A percentile compares a stretch with the other conserved stretches of the same genome.
These are phyloP conservation scores for Plebejus argus DNA, from an alignment of 2,888 invertebrate species.

Conservation along the genomic window DNA sequence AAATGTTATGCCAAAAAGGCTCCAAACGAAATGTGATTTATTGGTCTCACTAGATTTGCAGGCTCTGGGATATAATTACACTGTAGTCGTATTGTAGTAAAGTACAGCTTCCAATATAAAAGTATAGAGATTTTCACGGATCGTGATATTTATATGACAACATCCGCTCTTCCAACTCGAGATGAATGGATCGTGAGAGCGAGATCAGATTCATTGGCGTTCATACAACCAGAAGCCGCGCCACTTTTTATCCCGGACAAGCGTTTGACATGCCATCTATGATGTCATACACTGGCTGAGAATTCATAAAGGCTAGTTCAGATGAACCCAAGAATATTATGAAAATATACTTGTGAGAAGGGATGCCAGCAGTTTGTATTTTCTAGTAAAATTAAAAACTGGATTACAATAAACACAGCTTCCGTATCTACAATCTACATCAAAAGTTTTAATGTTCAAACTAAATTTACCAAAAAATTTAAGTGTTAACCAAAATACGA, in stretches of 20 bases:
- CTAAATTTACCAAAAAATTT: neutral
- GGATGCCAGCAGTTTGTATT: neutral
- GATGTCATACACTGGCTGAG: conserved; percentile 33
- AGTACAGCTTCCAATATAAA: neutral
- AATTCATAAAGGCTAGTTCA: conserved; percentile 23
- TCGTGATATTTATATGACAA: conserved; percentile 54
- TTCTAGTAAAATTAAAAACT: no score
- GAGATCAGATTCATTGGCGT: conserved; percentile 57
- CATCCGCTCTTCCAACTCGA: conserved; percentile 65
- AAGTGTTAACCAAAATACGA: neutral
- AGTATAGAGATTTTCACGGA: conserved; percentile 46
- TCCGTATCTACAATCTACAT: no score
- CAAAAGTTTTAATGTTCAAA: neutral
- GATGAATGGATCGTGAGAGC: conserved; percentile 73
- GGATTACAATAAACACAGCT: no score
- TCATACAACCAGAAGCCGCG: conserved; percentile 3
- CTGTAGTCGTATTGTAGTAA: no score
- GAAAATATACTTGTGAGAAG: neutral
- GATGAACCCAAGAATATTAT: neutral
- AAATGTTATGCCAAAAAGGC: no score
- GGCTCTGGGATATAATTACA: no score
- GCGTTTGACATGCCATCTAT: conserved; percentile 42
- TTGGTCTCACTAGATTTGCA: no score
- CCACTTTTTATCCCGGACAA: conserved; percentile 55
- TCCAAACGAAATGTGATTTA: no score